Evolutionary conservation across 2,888 invertebrate genomes (phyloP).

Genomic region (Sarcophaga carnaria): DNA sequence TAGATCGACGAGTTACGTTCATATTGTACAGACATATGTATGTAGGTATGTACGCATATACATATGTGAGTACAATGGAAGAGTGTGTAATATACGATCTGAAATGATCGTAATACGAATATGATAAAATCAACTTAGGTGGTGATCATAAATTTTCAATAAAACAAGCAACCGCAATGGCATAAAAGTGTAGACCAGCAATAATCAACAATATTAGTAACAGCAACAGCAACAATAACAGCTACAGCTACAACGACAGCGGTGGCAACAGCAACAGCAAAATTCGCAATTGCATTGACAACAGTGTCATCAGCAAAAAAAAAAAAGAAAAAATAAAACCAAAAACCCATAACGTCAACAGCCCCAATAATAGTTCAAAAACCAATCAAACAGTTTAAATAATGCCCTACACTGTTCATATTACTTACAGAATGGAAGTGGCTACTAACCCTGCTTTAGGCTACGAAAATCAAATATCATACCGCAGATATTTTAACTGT

Average conservation of each 20-base stretch:
- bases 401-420: no score
- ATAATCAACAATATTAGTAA: slow-evolving; percentile 33
- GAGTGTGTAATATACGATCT: slow-evolving; percentile 63
- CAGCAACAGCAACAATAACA: slow-evolving; percentile 31
- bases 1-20: neutral
- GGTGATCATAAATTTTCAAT: slow-evolving; percentile 69
- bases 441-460: no score
- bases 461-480: no score
- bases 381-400: no score
- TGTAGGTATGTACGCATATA: neutral
- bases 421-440: no score
- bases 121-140: slow-evolving; percentile 69
- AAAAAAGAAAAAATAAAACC: neutral
- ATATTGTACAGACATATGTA: neutral
- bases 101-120: slow-evolving; percentile 69
- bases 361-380: no score
- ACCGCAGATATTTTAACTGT: no score
- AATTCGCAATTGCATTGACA: neutral
- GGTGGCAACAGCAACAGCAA: neutral
- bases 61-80: slow-evolving; percentile 13
- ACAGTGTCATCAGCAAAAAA: neutral
- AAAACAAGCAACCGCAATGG: slow-evolving; percentile 53
- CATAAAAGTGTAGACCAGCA: slow-evolving; percentile 61
- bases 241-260: slow-evolving; percentile 8
- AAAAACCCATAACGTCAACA: no score